Evolutionary conservation across 2,888 invertebrate species (phyloP).

Genomic region (Tetragonula carbonaria): DNA sequence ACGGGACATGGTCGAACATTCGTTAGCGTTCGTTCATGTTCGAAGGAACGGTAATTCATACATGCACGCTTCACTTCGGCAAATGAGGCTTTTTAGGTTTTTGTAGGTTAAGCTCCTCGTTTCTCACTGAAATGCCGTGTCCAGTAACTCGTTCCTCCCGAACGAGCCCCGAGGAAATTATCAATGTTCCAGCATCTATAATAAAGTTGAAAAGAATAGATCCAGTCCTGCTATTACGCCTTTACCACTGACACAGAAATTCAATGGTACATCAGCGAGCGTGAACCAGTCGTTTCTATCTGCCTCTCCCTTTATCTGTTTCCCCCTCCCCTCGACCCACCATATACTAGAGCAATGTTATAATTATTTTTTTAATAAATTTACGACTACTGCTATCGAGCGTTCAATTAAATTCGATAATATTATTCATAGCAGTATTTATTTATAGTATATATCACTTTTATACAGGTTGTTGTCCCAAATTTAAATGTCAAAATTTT

Average conservation of each 20-base stretch:
- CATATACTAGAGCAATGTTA: not conserved
- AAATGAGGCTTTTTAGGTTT: slow-evolving; percentile 33
- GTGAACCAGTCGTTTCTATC: slow-evolving; percentile 31
- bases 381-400: no score
- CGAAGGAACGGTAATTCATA: slow-evolving; percentile 14
- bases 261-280: slow-evolving; percentile 32
- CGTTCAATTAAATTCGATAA: no score
- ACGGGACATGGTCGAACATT: slow-evolving; percentile 13
- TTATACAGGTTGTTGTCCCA: not conserved
- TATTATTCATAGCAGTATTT: not conserved
- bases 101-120: slow-evolving; percentile 60
- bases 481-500: no score
- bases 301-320: not conserved
- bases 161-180: slow-evolving; percentile 25
- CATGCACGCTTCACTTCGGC: slow-evolving; percentile 51
- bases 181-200: slow-evolving; percentile 17
- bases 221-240: slow-evolving; percentile 44
- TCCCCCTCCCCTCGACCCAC: not conserved
- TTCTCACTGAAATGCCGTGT: slow-evolving; percentile 54
- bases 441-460: not conserved
- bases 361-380: not conserved
- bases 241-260: slow-evolving; percentile 60
- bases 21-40: slow-evolving; percentile 21
- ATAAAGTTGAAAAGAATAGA: slow-evolving; percentile 48
- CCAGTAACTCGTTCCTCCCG: slow-evolving; percentile 28